Percentiles rank a stretch among this genome's conserved stretches.
Conservation (phyloP, 2,797 vertebrate genomes). For the Gastrophryne carolinensis region DNA sequence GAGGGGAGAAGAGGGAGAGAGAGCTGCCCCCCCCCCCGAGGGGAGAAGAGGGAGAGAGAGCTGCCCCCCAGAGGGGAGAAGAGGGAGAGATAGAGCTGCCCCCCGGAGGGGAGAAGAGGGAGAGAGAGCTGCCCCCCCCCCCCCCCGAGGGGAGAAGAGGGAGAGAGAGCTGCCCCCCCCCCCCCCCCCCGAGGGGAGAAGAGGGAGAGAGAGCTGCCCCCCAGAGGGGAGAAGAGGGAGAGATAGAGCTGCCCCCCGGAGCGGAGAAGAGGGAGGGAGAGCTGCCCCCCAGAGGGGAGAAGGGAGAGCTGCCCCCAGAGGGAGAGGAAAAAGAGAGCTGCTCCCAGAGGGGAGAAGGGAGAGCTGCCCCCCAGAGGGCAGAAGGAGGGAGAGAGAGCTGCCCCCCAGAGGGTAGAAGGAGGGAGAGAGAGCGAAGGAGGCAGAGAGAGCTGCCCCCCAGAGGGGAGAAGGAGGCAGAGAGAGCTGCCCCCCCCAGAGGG, state of each 20-base stretch:
- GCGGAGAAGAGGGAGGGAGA: constrained; percentile 29
- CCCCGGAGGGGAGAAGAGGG: neutral
- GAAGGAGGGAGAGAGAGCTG: neutral
- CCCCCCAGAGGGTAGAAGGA: neutral
- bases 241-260: too few relatives aligned
- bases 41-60: neutral
- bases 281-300: constrained; percentile 41
- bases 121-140: neutral
- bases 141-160: too few relatives aligned
- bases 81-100: too few relatives aligned
- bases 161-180: too few relatives aligned
- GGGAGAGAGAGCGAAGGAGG: neutral
- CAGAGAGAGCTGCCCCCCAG: neutral
- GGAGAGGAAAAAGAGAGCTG: neutral
- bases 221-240: too few relatives aligned
- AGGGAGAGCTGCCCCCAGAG: constrained; percentile 10
- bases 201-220: neutral
- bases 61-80: too few relatives aligned
- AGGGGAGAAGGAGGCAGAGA: neutral
- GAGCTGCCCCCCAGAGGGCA: neutral
- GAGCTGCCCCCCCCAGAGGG: too few relatives aligned
- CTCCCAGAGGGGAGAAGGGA: neutral
- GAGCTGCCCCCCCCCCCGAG: too few relatives aligned
- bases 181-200: too few relatives aligned
- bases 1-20: too few relatives aligned